Conservation (phyloP, 2,113 vertebrate species). For the Tiliqua scincoides region DNA sequence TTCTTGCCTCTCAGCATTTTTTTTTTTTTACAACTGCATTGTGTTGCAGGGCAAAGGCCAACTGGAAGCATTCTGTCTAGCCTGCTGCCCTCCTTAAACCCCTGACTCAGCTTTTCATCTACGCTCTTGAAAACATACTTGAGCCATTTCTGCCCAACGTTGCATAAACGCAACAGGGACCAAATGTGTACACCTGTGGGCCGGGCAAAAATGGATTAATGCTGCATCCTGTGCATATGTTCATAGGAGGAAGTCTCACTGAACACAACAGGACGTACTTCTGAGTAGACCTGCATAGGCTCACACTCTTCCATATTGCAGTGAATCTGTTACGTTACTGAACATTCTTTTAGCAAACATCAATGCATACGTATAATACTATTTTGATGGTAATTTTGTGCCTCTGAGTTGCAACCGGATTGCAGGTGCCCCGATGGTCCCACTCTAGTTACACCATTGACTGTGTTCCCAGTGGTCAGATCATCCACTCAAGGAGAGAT, state of each 20-base stretch:
- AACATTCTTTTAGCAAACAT: background rate
- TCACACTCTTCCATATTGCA: background rate
- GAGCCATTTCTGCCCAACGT: no score
- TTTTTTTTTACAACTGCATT: background rate
- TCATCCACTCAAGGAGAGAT: background rate
- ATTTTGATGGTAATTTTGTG: background rate
- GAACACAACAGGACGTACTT: no score
- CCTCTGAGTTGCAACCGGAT: no score
- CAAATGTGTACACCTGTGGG: no score
- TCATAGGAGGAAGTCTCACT: no score
- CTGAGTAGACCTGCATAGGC: no score
- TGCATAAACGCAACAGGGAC: no score
- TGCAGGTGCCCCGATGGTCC: background rate
- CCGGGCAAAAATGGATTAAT: no score
- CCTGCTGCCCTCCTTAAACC: background rate
- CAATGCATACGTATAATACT: no score
- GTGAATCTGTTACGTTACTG: background rate
- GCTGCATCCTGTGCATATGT: no score
- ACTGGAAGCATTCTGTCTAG: background rate
- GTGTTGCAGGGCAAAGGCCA: background rate
- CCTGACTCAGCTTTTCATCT: background rate
- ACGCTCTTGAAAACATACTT: background rate
- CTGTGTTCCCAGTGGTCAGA: constrained; percentile 4
- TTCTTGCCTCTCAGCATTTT: background rate
- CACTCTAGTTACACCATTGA: background rate